Evolutionary conservation across 2,888 invertebrate genomes (phyloP), one percentile per base, ranked within the genome.

Genomic region (Plagiodera versicolora): DNA sequence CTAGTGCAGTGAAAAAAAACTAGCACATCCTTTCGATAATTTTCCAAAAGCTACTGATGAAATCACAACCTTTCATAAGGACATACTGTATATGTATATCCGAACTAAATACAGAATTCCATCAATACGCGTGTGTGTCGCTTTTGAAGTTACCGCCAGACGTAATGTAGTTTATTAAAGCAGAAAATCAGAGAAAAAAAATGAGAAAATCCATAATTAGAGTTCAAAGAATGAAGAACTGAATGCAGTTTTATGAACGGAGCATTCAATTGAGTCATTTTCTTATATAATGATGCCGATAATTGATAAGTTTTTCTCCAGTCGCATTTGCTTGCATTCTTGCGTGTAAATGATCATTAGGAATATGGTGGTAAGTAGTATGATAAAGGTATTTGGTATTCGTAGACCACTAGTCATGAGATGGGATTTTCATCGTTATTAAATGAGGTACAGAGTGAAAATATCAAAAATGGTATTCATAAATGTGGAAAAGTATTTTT

Each of bases 161-260:
- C 70, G 70, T 67, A 71, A 67, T 69, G 71, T 70, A 72, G 72
- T 72, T 72, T 73, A 73, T 73, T 74, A 72, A 74, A 67, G 71
- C 72, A 67, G 71, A 70, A 72, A 74, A 73, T 74, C 11, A 73
- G 72, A 73, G 72, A 72, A 74, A 74, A 72, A 73, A 72, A 70
- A 73, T 72, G 73, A 73, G 74, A 74, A 74, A 72, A 11, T 72
- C 70, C 70, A 72, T 75, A 75, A 75, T 75, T 75, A 74, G 71
- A 70, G 69, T 74, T 72, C 71, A 68, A 69, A 71, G 73, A 73
- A 69, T 65, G 63, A 58, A 70, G 69, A 68, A 69, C 70, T 69
- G 69, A 71, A 71, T 71, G 71, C 71, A 71, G 70, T 70, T 70
- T 70, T 68, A 70, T 71, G 72, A 70, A 72, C 69, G 70, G 72